A percentile compares a stretch with the other conserved stretches of the same genome.
These are phyloP conservation scores for Psilanteris sp. DNA, from an alignment of 1,140 invertebrate genomes.

Conservation along the genomic window DNA sequence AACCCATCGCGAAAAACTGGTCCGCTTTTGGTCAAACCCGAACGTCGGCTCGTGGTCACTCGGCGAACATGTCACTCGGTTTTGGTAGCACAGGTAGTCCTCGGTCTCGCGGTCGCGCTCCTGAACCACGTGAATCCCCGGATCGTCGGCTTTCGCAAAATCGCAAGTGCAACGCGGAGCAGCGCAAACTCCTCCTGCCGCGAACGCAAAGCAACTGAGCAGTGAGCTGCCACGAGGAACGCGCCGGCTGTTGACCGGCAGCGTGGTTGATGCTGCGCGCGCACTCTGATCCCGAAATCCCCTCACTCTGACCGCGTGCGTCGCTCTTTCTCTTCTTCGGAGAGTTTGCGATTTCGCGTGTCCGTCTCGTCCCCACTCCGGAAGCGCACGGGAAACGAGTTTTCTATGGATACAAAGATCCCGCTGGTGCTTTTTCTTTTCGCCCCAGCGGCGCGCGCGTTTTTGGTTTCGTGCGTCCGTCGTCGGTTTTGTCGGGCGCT, in stretches of 20 bases:
- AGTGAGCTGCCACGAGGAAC: slow-evolving; percentile 65
- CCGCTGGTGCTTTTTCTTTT: slow-evolving; percentile 11
- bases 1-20: no score
- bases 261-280: slow-evolving; percentile 71
- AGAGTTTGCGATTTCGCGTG: slow-evolving; percentile 58
- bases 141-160: no score
- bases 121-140: no score
- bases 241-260: slow-evolving; percentile 63
- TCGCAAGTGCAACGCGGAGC: no score
- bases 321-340: slow-evolving; percentile 45
- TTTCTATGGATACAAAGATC: slow-evolving; percentile 43
- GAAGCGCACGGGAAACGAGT: slow-evolving; percentile 66
- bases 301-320: slow-evolving; percentile 35
- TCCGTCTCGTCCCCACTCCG: slow-evolving; percentile 47
- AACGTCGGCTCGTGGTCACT: slow-evolving; percentile 9
- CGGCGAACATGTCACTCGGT: slow-evolving; percentile 4
- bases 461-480: slow-evolving; percentile 2
- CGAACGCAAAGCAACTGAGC: slow-evolving; percentile 68
- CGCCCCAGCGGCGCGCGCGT: not conserved
- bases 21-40: no score
- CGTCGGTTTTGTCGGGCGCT: slow-evolving; percentile 3
- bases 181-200: slow-evolving; percentile 23
- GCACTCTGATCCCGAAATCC: slow-evolving; percentile 62
- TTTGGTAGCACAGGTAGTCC: no score
- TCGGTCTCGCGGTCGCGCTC: no score